Evolutionary conservation across 2,797 vertebrate genomes (phyloP), one percentile per base, ranked within the genome.

Genomic region (Paratrypauchen microcephalus): DNA sequence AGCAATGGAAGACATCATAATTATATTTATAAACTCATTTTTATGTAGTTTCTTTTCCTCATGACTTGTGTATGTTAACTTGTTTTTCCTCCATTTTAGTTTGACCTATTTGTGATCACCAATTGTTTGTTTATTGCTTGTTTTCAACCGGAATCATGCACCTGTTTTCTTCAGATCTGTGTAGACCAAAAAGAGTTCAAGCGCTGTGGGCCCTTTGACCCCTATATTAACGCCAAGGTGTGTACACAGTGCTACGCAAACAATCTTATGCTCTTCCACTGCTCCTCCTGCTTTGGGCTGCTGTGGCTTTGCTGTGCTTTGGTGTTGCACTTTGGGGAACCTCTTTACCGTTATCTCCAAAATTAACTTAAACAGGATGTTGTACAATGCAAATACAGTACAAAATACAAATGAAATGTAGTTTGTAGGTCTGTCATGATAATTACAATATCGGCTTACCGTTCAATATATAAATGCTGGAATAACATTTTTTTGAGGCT

Each of bases 221-320:
- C 97, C 90, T 98, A 98, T 99, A 97, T 98, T 96, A 99, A 99
- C 94, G 96, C 97, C 95, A 99, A 99, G 97, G 97, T 99, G 97
- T 98, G 97, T 99, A 99, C 95, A 90, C 88, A 70, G 83, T 73
- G 87, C 88, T 89, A 84, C 81, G 5, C 23, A 80, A 80, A 79
- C 70, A 41, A 67, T 65, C 68, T 39, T 59, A 77, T 86, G 72
- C 66, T 80, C 72, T 78, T 76, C 23, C 78, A 77, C 69, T 65
- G 71, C 80, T 70, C 66, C 79, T 81, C 72, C 21, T 84, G 66
- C 85, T 86, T 76, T 85, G 36, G 65, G 78, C 79, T 87, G 65
- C 80, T 73, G 78, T 71, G 73, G 60, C 74, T 84, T 41, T 77
- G 75, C 83, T 64, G 47, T 60, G 79, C 26, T 73, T 68, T 76